Conservation (phyloP, 2,888 invertebrate genomes). For the Abrostola triplasia region DNA sequence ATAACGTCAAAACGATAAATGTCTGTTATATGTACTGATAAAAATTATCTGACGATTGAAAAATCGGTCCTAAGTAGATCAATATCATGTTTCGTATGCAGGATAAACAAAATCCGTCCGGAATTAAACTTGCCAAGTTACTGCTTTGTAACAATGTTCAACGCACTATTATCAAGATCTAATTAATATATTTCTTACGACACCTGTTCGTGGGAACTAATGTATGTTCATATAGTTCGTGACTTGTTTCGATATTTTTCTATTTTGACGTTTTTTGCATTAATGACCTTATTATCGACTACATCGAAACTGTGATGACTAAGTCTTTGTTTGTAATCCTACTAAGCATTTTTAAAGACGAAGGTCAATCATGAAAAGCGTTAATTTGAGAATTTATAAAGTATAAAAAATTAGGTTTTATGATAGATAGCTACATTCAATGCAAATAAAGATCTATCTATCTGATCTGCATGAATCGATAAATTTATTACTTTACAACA, state of each 20-base stretch:
- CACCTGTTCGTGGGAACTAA: constrained; percentile 50
- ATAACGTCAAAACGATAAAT: too few species aligned
- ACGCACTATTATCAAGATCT: constrained; percentile 44
- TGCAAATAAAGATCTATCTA: too few species aligned
- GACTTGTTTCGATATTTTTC: constrained; percentile 51
- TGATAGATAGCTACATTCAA: too few species aligned
- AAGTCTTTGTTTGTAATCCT: constrained; percentile 7
- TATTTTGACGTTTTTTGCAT: constrained; percentile 35
- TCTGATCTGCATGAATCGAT: too few species aligned
- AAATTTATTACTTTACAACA: too few species aligned
- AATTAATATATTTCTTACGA: constrained; percentile 57
- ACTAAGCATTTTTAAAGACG: background rate
- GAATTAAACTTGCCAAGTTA: background rate
- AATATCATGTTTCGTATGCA: too few species aligned
- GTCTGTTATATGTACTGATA: too few species aligned
- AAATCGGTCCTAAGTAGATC: too few species aligned
- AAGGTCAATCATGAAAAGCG: background rate
- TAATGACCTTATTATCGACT: constrained; percentile 39
- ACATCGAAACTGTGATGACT: constrained; percentile 34
- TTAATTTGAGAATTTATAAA: background rate
- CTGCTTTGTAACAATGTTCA: constrained; percentile 9
- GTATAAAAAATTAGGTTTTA: too few species aligned
- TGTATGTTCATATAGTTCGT: constrained; percentile 41
- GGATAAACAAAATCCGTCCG: background rate
- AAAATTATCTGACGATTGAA: too few species aligned